These are phyloP conservation scores for Drosophila antonietae DNA, from an alignment of 2,888 invertebrate genomes.

Conservation along the genomic window DNA sequence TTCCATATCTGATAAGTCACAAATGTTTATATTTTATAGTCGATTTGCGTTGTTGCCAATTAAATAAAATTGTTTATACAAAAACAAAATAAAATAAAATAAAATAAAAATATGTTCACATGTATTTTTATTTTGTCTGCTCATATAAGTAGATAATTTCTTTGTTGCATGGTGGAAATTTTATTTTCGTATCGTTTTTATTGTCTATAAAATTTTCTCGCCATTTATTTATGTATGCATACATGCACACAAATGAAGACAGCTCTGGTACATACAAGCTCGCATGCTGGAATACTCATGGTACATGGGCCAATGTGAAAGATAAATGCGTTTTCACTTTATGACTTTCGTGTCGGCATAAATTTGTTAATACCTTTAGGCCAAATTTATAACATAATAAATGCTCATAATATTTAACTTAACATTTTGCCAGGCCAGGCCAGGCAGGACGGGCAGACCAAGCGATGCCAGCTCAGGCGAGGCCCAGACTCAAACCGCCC, in stretches of 20 bases:
- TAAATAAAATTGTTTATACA: conserved; percentile 38
- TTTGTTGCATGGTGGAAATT: conserved; percentile 66
- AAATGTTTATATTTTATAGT: conserved; percentile 19
- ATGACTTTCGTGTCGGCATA: conserved; percentile 81
- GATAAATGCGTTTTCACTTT: conserved; percentile 81
- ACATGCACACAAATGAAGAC: neutral
- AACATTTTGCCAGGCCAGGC: conserved; percentile 68
- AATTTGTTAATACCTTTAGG: conserved; percentile 81
- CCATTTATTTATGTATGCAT: conserved; percentile 61
- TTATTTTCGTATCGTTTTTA: conserved; percentile 62
- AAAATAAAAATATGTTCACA: neutral
- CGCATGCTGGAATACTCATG: conserved; percentile 27
- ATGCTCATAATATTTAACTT: conserved; percentile 81
- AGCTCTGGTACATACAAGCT: conserved; percentile 2
- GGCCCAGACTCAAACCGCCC: conserved; percentile 34
- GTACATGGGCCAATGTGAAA: conserved; percentile 58
- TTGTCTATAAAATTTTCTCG: conserved; percentile 74
- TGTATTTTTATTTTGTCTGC: neutral
- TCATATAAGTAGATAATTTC: conserved; percentile 36
- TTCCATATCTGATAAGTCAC: conserved; percentile 27
- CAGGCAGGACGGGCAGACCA: neutral
- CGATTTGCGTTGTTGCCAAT: conserved; percentile 31
- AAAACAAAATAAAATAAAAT: neutral
- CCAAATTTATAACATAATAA: conserved; percentile 83
- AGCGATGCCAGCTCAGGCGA: neutral